Percentiles rank a stretch among this genome's conserved stretches.
These are phyloP conservation scores for Centropus bengalensis DNA, from an alignment of 2,113 vertebrate species.

Conservation along the genomic window DNA sequence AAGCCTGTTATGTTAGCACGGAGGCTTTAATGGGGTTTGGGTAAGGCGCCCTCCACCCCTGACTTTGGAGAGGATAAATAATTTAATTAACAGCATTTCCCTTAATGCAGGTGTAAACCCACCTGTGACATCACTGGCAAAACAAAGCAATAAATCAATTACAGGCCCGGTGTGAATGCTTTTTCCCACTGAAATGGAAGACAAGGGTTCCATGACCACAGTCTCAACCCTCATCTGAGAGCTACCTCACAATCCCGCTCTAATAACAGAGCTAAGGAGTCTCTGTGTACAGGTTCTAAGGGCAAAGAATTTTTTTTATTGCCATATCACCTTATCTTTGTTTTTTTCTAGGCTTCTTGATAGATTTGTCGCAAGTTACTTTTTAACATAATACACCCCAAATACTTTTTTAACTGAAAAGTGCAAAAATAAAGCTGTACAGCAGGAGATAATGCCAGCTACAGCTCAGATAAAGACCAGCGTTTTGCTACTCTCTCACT, in stretches of 20 bases:
- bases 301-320: neutral
- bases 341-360: neutral
- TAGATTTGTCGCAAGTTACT: neutral
- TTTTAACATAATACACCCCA: neutral
- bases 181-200: neutral
- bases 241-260: neutral
- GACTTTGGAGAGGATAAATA: neutral
- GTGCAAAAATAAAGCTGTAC: neutral
- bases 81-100: neutral
- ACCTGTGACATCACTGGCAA: neutral
- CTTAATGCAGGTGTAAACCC: neutral
- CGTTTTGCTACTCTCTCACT: neutral
- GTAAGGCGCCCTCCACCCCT: neutral
- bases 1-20: neutral
- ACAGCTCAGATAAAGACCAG: neutral
- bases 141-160: conserved; percentile 3
- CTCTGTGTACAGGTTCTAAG: neutral
- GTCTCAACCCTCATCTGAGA: neutral
- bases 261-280: neutral
- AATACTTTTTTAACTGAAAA: neutral
- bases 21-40: conserved; percentile 17
- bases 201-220: neutral
- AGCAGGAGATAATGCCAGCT: neutral
- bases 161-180: neutral
- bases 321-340: neutral